Base-by-base conservation (phyloP, 1,140 invertebrate genomes). In the Augochlora pura region DNA sequence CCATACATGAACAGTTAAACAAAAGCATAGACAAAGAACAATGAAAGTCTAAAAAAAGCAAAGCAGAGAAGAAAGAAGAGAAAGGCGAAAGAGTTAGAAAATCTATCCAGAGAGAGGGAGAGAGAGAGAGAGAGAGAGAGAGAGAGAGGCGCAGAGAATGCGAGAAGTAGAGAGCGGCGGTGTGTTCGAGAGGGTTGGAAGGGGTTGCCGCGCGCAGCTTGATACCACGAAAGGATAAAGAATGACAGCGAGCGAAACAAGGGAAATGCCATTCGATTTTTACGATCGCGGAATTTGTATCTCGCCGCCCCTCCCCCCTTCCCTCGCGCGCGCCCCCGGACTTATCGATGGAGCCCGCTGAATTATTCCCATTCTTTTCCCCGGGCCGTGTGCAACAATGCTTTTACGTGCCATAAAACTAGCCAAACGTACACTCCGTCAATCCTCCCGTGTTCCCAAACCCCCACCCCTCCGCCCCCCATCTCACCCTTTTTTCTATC, bases 341-440 rank as follows among this genome's bases (percentile, higher is more conserved):
- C 87, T 91, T 91, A 91, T 91, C 87, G 90, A 87, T 85, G 78
- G 85, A 69, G 16, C 77, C 77, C 69, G 75, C 85, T 91, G 88
- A 92, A 92, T 92, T 91, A 92, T 92, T 91, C 88, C 87, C 87
- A 90, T 92, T 91, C 91, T 89, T 91, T 12, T 77, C n/a, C 79
- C 76, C 63, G 57, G 79, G 70, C 78, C 75, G 87, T 85, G 87
- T 85, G 84, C 86, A 87, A 88, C 89, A 87, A 91, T 90, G 87
- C 90, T 90, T 92, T 91, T 90, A 92, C 87, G 89, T 86, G 78
- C 88, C 89, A 89, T 92, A 91, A 91, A 88, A 90, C 81, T 81
- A 84, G 73, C 73, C 85, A 64, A 69, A 80, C 88, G 82, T 82
- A 71, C 76, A 60, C 82, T 77, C 65, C 42, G 84, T 86, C 78